Evolutionary conservation across 2,113 vertebrate genomes (phyloP).

Genomic region (Turdus rufiventris): DNA sequence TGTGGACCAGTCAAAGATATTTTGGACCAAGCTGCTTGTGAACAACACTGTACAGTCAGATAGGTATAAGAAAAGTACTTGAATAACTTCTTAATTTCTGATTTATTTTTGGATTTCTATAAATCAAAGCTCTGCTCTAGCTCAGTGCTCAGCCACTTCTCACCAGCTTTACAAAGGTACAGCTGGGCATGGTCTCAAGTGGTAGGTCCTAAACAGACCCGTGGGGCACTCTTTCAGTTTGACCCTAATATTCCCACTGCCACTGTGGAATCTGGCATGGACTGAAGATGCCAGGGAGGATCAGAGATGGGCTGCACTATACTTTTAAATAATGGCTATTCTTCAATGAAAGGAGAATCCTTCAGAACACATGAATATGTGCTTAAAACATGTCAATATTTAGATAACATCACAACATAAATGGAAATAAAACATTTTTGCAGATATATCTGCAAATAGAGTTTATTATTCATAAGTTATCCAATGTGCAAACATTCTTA

Average conservation of each 20-base stretch:
- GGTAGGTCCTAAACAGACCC: not conserved
- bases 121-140: not conserved
- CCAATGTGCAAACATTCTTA: not conserved
- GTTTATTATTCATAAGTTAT: not conserved
- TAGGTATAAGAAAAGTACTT: not conserved
- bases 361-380: not conserved
- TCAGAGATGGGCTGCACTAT: not conserved
- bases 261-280: not conserved
- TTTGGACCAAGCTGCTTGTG: not conserved
- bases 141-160: not conserved
- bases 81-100: not conserved
- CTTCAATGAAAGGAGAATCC: not conserved
- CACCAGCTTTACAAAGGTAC: not conserved
- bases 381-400: not conserved
- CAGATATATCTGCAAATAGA: not conserved
- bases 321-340: not conserved
- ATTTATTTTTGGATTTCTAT: not conserved
- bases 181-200: not conserved
- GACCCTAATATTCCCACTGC: not conserved
- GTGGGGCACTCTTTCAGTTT: not conserved
- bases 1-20: not conserved
- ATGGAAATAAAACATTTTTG: not conserved
- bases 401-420: not conserved
- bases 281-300: not conserved
- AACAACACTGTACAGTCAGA: not conserved